A percentile compares a stretch with the other conserved stretches of the same genome.
Evolutionary conservation across 2,888 invertebrate species (phyloP).

Genomic region (Pelosia muscerda): DNA sequence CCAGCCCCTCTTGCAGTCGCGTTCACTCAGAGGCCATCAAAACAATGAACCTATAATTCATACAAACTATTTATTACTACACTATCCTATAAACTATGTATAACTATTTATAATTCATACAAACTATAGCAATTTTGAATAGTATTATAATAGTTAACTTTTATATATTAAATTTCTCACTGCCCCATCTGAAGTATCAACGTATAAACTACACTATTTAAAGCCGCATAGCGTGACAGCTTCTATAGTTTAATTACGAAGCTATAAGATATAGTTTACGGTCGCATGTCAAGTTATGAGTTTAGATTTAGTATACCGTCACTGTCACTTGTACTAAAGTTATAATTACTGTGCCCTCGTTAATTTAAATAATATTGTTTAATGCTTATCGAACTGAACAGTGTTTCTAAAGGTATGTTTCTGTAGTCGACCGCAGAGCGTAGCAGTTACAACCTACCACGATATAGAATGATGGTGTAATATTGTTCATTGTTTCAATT

Average conservation of each 20-base stretch:
- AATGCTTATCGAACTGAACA: not conserved
- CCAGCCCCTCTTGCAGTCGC: too few relatives aligned
- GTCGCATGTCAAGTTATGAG: constrained; percentile 23
- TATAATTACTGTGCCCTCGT: constrained; percentile 10
- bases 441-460: too few relatives aligned
- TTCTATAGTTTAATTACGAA: constrained; percentile 23
- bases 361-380: constrained; percentile 8
- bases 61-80: too few relatives aligned
- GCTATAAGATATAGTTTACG: constrained; percentile 25
- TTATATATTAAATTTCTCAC: not conserved
- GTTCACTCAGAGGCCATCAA: too few relatives aligned
- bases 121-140: too few relatives aligned
- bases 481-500: too few relatives aligned
- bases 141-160: too few relatives aligned
- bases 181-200: not conserved
- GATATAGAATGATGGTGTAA: too few relatives aligned
- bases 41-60: too few relatives aligned
- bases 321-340: constrained; percentile 19
- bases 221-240: constrained; percentile 17
- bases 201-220: constrained; percentile 13
- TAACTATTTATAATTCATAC: too few relatives aligned
- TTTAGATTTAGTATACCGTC: constrained; percentile 13
- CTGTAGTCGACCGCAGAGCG: too few relatives aligned
- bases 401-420: not conserved
- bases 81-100: too few relatives aligned